These are phyloP conservation scores for Megaleporinus macrocephalus DNA, from an alignment of 2,113 vertebrate genomes.

Conservation along the genomic window DNA sequence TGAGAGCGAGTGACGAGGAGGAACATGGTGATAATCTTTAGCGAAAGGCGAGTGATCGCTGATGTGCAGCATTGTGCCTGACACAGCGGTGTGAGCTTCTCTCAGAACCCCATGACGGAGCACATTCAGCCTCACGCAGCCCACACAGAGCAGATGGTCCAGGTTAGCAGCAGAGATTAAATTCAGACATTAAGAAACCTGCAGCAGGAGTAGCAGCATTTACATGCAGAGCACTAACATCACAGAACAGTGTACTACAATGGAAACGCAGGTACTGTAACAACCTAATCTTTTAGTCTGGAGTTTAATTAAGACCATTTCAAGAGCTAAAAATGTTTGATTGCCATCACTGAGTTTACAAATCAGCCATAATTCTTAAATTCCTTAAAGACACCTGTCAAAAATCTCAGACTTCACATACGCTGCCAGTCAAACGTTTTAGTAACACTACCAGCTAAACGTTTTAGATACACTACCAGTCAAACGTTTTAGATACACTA, in stretches of 20 bases:
- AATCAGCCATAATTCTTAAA: too few species aligned
- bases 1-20: background rate
- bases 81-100: background rate
- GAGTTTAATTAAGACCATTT: too few species aligned
- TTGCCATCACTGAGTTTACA: too few species aligned
- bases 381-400: too few species aligned
- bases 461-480: too few species aligned
- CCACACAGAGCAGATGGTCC: background rate
- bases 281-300: too few species aligned
- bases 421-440: too few species aligned
- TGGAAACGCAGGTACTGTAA: background rate
- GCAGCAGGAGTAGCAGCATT: background rate
- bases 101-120: background rate
- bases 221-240: background rate
- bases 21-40: background rate
- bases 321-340: too few species aligned
- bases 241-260: background rate
- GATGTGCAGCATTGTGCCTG: background rate
- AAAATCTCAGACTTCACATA: too few species aligned
- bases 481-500: too few species aligned
- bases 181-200: background rate
- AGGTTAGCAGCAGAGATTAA: background rate
- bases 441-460: too few species aligned
- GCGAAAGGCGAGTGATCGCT: background rate
- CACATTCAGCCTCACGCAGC: background rate